Percentiles rank a stretch among this genome's conserved stretches.
phyloP scores from a whole-genome alignment of 2,797 vertebrate species.

The Rhabdomys pumilio region DNA sequence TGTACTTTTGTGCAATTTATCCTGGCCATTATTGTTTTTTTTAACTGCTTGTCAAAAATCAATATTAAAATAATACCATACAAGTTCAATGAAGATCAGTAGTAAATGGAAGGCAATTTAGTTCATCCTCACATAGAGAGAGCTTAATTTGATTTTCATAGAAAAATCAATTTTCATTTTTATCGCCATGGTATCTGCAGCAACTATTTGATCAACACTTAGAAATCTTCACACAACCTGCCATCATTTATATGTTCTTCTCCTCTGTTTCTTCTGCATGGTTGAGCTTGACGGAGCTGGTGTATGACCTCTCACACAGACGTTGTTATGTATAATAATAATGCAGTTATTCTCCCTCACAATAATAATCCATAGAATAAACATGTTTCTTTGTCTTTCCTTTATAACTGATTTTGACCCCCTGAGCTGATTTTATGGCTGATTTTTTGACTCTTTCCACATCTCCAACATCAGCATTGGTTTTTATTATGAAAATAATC shows the following conservation, averaged over 20 bases:
- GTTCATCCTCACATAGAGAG: background rate
- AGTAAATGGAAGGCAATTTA: conserved; percentile 67
- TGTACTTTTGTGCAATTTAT: conserved; percentile 9
- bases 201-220: conserved; percentile 48
- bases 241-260: background rate
- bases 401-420: conserved; percentile 6
- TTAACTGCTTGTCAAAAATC: conserved; percentile 56
- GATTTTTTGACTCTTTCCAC: background rate
- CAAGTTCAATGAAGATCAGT: conserved; percentile 67
- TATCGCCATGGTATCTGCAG: conserved; percentile 25
- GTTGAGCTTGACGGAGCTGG: background rate
- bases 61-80: conserved; percentile 67
- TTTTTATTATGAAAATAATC: conserved; percentile 55
- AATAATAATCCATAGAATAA: background rate
- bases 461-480: conserved; percentile 15
- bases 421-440: background rate
- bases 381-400: background rate
- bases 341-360: background rate
- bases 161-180: conserved; percentile 76
- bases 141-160: conserved; percentile 66
- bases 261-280: background rate
- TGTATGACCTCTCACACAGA: background rate
- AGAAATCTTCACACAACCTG: background rate
- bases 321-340: background rate
- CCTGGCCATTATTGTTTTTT: background rate